Base-by-base conservation (phyloP, 2,113 vertebrate species). In the Vulpes lagopus region DNA sequence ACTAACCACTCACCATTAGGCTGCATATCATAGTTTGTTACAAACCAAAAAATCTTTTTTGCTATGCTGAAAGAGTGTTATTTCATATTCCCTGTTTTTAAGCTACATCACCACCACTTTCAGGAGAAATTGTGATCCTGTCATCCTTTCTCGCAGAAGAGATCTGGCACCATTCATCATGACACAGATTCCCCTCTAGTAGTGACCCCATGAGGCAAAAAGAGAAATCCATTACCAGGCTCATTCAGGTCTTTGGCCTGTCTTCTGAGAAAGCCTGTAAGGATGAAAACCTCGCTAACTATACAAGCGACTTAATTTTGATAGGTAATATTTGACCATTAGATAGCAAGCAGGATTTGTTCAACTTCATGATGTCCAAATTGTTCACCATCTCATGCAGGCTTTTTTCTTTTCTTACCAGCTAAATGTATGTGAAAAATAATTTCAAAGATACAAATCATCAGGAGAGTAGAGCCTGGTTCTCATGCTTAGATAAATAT, bases 291-390 rank as follows among this genome's bases (percentile, higher is more conserved):
- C n/a, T 73, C 35, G 78, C 60, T 89, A 95, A 96, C 89, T 67
- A 76, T 74, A 22, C 55, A 94, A 97, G 74, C 55, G 62, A 95
- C 78, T 95, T 95, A 92, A 97, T 91, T 91, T 85, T 4, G 67
- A 88, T 93, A 82, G 62, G 71, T 64, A 82, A 91, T 38, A 95
- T 88, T 55, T 22, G 69, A 88, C 69, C 65, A 60, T 84, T 67
- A 89, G 69, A 43, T 53, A 96, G 60, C 51, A 91, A 73, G 32
- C 16, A 0, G 38, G 27, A 80, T 60, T 74, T 25, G 1, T 38
- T 74, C 35, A 15, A 8, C 32, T 49, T 90, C 2, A 0, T 43
- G 20, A 49, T 59, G 15, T 83, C 78, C 25, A 32, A 32, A 73
- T 83, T 65, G 38, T 19, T 94, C 64, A 57, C 49, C 69, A 35